Base-by-base conservation (phyloP, 2,113 vertebrate species). In the Pseudorasbora parva region DNA sequence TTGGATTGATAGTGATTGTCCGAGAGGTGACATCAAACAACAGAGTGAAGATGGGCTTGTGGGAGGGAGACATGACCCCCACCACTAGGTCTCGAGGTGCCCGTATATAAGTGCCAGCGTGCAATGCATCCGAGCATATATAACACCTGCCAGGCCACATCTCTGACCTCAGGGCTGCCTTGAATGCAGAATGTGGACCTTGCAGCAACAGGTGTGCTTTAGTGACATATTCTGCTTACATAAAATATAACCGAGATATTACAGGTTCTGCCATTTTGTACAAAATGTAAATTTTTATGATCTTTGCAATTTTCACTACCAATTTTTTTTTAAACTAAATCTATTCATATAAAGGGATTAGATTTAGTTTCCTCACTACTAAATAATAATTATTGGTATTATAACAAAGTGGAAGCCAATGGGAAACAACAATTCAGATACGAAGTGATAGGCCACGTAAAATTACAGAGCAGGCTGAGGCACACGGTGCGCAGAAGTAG, bases 71-170 rank as follows among this genome's bases (percentile, higher is more conserved):
- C 43, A 71, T 43, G 0, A 71, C 68, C 37, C 30, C 21, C 1
- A 0, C 5, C 0, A 51, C 45, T 74, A 2, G 45, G 23, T 74
- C 45, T 74, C 14, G 15, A 30, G 45, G 8, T 30, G 15, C 23
- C 45, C 0, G 3, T 43, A 17, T 10, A 49, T 73, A 49, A 73
- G 45, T 8, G 8, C 45, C 71, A 47, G 23, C 45, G 51, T 74
- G 45, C 41, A 27, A 49, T 17, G 12, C 41, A 27, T 49, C 14
- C 49, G 23, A 71, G 68, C 11, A 45, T 45, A 71, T 23, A 41
- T 21, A 71, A 45, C 68, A 71, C 11, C 68, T 71, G 68, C 68
- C 21, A 43, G 21, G 41, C 37, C 68, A 71, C 68, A 45, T 43
- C 37, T 14, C 37, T 71, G 37, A 43, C 66, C 37, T 71, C 37